A percentile compares a stretch with the other conserved stretches of the same genome.
phyloP scores from a whole-genome alignment of 2,113 vertebrate species.

The Noctilio leporinus region DNA sequence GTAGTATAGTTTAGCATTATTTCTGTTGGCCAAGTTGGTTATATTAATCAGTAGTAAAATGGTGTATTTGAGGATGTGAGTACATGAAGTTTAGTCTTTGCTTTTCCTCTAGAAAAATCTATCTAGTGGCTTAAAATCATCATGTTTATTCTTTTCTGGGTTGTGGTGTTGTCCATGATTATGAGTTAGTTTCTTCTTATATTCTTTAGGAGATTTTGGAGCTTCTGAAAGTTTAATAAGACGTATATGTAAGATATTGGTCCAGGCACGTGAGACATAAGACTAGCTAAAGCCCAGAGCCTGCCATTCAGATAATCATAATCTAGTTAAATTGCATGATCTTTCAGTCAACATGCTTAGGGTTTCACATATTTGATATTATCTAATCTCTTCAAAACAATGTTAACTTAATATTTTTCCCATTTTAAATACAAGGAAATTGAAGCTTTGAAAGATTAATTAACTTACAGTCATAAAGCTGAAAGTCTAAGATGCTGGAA shows the following conservation, averaged over 20 bases:
- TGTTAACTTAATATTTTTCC: background rate
- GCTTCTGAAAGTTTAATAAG: background rate
- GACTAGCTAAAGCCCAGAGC: background rate
- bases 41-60: background rate
- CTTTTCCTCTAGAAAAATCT: background rate
- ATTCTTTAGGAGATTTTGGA: background rate
- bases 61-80: background rate
- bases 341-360: background rate
- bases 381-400: background rate
- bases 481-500: background rate
- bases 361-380: background rate
- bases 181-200: background rate
- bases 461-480: background rate
- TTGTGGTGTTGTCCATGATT: background rate
- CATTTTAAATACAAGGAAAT: slow-evolving; percentile 7
- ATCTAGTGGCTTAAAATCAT: background rate
- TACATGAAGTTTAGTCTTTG: background rate
- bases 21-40: background rate
- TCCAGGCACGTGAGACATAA: background rate
- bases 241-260: background rate
- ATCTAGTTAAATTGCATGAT: background rate
- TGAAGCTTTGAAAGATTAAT: background rate
- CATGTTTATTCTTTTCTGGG: background rate
- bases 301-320: background rate
- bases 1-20: background rate